A percentile compares a stretch with the other conserved stretches of the same genome.
Conservation (phyloP, 2,113 vertebrate species). For the Thomomys bottae region DNA sequence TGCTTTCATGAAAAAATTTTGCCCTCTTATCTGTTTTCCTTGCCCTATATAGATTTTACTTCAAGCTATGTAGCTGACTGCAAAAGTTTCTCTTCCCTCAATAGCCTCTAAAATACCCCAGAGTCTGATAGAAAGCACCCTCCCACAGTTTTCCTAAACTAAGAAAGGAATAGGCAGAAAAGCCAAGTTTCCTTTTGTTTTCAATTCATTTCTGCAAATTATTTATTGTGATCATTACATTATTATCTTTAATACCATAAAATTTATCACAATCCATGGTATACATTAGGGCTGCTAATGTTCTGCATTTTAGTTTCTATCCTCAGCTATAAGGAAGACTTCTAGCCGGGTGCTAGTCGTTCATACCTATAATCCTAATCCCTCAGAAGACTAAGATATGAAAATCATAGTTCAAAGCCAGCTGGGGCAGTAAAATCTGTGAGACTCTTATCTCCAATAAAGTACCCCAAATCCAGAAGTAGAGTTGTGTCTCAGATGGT, state of each 20-base stretch:
- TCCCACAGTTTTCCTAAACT: not conserved
- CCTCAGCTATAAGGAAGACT: not conserved
- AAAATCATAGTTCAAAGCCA: too few species aligned
- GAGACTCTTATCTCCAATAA: too few species aligned
- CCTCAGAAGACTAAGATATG: too few species aligned
- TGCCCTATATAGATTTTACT: not conserved
- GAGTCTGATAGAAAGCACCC: not conserved
- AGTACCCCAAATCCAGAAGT: too few species aligned
- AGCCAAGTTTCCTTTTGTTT: not conserved
- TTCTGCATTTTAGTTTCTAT: not conserved
- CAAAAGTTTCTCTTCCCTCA: not conserved
- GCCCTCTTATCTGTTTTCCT: not conserved
- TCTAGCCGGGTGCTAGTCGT: too few species aligned
- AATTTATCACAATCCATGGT: not conserved
- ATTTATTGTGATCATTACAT: not conserved
- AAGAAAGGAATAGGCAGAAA: not conserved
- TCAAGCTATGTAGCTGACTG: not conserved
- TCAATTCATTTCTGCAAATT: constrained; percentile 19
- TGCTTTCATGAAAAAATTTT: not conserved
- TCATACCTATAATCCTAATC: too few species aligned
- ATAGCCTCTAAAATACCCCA: not conserved
- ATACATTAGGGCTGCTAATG: not conserved
- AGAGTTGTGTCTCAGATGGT: too few species aligned
- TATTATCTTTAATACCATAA: not conserved
- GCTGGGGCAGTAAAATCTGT: too few species aligned